Conservation (phyloP, 2,113 vertebrate genomes). For the Albula goreensis region DNA sequence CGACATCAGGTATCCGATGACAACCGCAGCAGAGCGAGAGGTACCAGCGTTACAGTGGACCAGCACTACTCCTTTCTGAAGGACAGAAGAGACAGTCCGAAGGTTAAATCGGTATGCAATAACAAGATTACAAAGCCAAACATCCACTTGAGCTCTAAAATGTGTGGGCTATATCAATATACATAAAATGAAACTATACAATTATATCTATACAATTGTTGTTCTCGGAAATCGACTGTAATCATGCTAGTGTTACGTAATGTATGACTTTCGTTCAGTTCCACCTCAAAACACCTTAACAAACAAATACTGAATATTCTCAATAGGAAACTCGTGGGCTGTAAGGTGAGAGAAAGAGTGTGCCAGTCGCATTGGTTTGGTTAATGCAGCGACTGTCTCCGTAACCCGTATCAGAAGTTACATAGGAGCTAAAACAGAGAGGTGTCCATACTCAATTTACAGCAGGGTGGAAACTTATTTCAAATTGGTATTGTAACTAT, state of each 20-base stretch:
- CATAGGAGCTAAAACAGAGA: slow-evolving; percentile 7
- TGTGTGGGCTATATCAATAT: neutral
- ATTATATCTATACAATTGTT: neutral
- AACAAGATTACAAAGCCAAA: neutral
- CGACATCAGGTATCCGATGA: slow-evolving; percentile 90
- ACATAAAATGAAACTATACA: neutral
- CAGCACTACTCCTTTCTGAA: slow-evolving; percentile 84
- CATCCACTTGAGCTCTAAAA: neutral
- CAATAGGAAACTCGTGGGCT: slow-evolving; percentile 23
- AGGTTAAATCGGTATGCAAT: neutral
- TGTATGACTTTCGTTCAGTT: neutral
- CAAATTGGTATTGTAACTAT: slow-evolving; percentile 64
- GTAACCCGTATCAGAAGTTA: slow-evolving; percentile 19
- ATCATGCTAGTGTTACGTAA: neutral
- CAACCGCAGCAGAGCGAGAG: slow-evolving; percentile 83
- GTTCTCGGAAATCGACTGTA: slow-evolving; percentile 24
- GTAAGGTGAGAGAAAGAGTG: slow-evolving; percentile 50
- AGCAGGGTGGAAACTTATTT: slow-evolving; percentile 66
- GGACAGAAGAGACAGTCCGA: slow-evolving; percentile 38
- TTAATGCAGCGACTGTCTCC: slow-evolving; percentile 53
- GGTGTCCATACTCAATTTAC: slow-evolving; percentile 46
- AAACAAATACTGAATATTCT: no score
- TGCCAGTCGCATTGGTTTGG: slow-evolving; percentile 54
- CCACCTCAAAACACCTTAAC: no score
- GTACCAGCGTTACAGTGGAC: slow-evolving; percentile 94